Base-by-base conservation (phyloP, 2,888 invertebrate species). In the Dicranocentrus wangi region DNA sequence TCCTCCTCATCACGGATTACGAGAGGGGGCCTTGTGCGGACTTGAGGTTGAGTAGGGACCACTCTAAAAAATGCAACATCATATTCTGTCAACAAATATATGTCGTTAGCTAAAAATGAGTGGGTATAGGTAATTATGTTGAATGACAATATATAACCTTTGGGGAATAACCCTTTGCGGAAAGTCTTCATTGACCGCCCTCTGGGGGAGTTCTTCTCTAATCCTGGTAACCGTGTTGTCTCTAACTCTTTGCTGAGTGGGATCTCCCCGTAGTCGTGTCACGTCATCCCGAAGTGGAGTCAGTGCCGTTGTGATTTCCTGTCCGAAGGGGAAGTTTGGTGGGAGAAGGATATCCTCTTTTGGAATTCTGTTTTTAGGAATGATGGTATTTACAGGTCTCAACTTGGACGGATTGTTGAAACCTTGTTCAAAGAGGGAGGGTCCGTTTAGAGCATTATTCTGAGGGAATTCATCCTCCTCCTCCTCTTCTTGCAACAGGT, bases 301-400 rank as follows among this genome's bases (percentile, higher is more conserved):
- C 7, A 71, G 43, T 10, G 76, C 39, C 19, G 82, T 78, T 39
- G 83, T 75, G 21, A 77, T 68, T n/a, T 25, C 65, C 19, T 53
- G 68, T 13, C 13, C 78, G 21, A 68, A 82, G 25, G 55, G 82
- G 66, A 84, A 82, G 42, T 84, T 81, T 13, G 76, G 83, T 0
- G 82, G 82, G 1, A 78, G 60, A n/a, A 84, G 25, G 27, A 82
- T 80, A 28, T 84, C 84, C 47, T 84, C 84, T 28, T 81, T 79
- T 8, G 84, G 84, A 61, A 84, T 76, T 5, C 84, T 58, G 69
- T 84, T 84, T 69, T 83, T 78, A 1, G 84, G 83, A 47, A 83
- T 73, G 39, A 84, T 47, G 3, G 83, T 83, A 21, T 84, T 84
- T 13, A 84, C 82, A n/a, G 84, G 84, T n/a, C 84, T 53, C 10